phyloP scores from a whole-genome alignment of 2,797 vertebrate genomes.

The Protonibea diacanthus region DNA sequence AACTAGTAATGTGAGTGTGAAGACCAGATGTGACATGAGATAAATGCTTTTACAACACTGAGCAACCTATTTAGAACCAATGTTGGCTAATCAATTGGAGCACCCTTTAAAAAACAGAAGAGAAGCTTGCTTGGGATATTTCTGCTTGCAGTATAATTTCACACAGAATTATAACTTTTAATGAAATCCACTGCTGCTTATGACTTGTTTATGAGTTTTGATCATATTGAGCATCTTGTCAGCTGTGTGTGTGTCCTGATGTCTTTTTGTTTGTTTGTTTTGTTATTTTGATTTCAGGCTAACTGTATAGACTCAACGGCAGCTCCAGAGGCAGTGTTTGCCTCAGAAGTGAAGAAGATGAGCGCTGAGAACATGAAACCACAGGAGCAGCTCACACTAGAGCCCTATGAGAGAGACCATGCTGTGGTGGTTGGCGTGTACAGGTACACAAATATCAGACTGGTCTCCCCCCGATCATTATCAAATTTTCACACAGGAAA shows the following conservation, averaged over 20 bases:
- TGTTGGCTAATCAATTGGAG: neutral
- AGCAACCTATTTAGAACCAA: too few relatives aligned
- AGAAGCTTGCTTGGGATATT: neutral
- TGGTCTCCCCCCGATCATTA: neutral
- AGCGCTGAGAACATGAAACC: conserved; percentile 95
- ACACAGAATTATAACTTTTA: neutral
- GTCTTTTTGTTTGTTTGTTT: neutral
- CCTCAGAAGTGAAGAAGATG: conserved; percentile 95
- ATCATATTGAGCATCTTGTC: neutral
- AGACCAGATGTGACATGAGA: neutral
- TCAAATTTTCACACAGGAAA: too few relatives aligned
- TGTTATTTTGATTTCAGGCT: conserved; percentile 78
- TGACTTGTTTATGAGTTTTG: neutral
- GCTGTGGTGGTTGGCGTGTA: conserved; percentile 94
- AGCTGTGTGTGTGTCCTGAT: neutral
- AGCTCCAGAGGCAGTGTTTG: conserved; percentile 93
- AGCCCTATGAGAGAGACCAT: conserved; percentile 94
- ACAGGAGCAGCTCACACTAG: conserved; percentile 94
- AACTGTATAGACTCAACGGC: conserved; percentile 97
- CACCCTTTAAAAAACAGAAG: too few relatives aligned
- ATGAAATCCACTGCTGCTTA: neutral
- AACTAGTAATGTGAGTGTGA: neutral
- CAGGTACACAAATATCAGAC: conserved; percentile 81
- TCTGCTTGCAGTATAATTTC: neutral
- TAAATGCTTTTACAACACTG: too few relatives aligned